phyloP scores from a whole-genome alignment of 2,797 vertebrate species.

The Oceanodroma leucorhoa region DNA sequence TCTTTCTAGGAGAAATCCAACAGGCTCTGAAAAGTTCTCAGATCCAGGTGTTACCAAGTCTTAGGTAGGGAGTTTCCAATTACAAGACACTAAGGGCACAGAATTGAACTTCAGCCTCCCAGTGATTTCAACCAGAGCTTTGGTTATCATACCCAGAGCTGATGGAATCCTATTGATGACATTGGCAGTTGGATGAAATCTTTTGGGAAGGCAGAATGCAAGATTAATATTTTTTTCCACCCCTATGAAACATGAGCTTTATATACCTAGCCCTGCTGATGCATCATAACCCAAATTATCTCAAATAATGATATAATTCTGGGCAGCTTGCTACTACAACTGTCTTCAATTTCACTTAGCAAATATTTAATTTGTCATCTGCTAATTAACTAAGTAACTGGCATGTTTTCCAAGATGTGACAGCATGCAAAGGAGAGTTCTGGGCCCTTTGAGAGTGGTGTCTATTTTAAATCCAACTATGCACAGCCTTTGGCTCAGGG shows the following conservation, averaged over 20 bases:
- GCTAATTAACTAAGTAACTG: conserved; percentile 43
- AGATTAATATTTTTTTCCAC: background rate
- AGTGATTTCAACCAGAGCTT: background rate
- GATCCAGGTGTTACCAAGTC: background rate
- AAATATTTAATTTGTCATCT: conserved; percentile 41
- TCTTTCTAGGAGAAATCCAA: background rate
- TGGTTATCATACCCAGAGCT: background rate
- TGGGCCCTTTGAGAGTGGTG: background rate
- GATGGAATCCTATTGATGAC: background rate
- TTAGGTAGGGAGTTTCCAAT: background rate
- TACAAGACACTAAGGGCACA: background rate
- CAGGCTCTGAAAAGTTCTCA: background rate
- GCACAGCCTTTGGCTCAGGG: background rate
- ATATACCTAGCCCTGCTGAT: background rate
- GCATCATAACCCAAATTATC: background rate
- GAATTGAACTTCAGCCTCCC: background rate
- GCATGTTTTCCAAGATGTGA: background rate
- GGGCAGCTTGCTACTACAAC: background rate
- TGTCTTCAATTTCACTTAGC: conserved; percentile 26
- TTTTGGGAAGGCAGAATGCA: background rate
- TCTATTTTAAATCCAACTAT: conserved; percentile 29
- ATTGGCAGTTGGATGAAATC: background rate
- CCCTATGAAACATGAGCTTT: background rate
- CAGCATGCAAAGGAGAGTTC: conserved; percentile 16
- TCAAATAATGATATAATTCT: background rate